A percentile compares a stretch with the other conserved stretches of the same genome.
These are phyloP conservation scores for Anarhynchus alexandrinus DNA, from an alignment of 2,113 vertebrate species.

Conservation along the genomic window DNA sequence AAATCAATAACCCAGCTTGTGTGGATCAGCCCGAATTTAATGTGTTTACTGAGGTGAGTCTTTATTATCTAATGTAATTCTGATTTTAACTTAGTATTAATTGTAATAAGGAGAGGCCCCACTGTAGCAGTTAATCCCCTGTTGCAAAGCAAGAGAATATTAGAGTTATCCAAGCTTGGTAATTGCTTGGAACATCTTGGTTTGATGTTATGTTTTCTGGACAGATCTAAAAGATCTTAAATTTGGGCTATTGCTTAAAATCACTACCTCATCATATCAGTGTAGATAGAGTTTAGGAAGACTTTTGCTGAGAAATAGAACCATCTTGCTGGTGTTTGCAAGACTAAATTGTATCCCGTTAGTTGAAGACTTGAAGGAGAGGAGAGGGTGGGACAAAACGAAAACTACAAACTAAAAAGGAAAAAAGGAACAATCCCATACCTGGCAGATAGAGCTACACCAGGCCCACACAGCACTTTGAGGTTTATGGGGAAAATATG, in stretches of 20 bases:
- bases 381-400: not conserved
- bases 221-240: not conserved
- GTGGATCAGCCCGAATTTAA: not conserved
- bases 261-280: not conserved
- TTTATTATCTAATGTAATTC: not conserved
- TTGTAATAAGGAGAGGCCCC: not conserved
- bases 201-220: not conserved
- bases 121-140: not conserved
- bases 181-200: not conserved
- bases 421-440: not conserved
- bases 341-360: not conserved
- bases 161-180: not conserved
- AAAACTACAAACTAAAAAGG: not conserved
- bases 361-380: not conserved
- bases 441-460: not conserved
- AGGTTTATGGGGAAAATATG: not conserved
- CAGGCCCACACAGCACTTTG: not conserved
- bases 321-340: not conserved
- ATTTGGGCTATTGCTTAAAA: not conserved
- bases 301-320: not conserved
- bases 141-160: not conserved
- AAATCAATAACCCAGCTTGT: not conserved
- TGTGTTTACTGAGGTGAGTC: constrained; percentile 16
- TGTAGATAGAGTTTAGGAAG: not conserved
- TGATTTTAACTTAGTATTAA: not conserved